These are phyloP conservation scores for Drosophila tanythrix DNA, from an alignment of 2,888 invertebrate genomes.

Conservation along the genomic window DNA sequence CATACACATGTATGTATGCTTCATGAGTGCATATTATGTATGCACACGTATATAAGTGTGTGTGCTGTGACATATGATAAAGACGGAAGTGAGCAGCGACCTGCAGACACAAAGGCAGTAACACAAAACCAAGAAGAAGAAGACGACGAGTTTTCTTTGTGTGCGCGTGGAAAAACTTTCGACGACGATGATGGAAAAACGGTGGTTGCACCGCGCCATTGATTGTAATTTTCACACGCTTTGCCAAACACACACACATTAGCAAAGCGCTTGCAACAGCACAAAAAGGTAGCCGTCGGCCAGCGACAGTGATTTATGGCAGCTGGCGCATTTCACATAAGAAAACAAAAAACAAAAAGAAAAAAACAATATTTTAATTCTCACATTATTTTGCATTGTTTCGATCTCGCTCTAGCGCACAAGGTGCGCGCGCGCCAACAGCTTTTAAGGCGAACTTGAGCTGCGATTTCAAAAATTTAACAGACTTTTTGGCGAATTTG, in stretches of 20 bases:
- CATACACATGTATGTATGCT: constrained; percentile 2
- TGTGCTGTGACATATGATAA: constrained; percentile 52
- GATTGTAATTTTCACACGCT: constrained; percentile 75
- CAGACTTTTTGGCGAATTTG: constrained; percentile 61
- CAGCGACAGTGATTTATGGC: constrained; percentile 60
- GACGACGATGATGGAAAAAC: constrained; percentile 48
- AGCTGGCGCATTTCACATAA: constrained; percentile 38
- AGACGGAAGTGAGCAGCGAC: constrained; percentile 65
- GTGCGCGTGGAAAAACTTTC: constrained; percentile 51
- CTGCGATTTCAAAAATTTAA: constrained; percentile 53
- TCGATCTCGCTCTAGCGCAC: constrained; percentile 46
- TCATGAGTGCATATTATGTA: background rate
- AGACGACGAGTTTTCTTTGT: constrained; percentile 12
- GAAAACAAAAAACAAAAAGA: constrained; percentile 17
- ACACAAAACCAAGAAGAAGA: constrained; percentile 39
- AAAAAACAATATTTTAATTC: constrained; percentile 36
- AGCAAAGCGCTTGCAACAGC: constrained; percentile 4
- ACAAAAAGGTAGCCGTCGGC: constrained; percentile 42
- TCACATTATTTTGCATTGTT: constrained; percentile 36
- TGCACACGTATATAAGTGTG: background rate
- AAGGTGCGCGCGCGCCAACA: constrained; percentile 30
- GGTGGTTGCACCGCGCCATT: constrained; percentile 53
- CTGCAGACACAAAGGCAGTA: constrained; percentile 63
- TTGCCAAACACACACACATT: constrained; percentile 27
- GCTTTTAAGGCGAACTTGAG: constrained; percentile 37